A percentile compares a stretch with the other conserved stretches of the same genome.
Evolutionary conservation across 1,140 invertebrate species (phyloP).

Genomic region (Drosophila sproati): DNA sequence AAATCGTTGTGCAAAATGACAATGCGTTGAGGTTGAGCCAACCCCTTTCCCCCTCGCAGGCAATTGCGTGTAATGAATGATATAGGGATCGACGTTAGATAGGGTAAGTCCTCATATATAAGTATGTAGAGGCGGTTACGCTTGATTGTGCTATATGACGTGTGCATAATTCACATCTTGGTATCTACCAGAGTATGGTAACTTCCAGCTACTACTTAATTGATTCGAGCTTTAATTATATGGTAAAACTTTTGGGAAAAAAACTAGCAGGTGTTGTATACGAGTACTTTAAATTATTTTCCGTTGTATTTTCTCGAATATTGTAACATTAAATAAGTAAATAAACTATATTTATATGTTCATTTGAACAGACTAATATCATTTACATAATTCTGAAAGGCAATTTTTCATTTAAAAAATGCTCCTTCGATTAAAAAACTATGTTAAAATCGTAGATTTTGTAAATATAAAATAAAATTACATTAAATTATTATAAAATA

Average conservation of each 20-base stretch:
- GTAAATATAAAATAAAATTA: too few relatives aligned
- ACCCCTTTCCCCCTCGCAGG: conserved; percentile 50
- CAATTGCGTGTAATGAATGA: conserved; percentile 73
- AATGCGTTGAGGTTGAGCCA: conserved; percentile 29
- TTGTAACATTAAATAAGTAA: too few relatives aligned
- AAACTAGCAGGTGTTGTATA: conserved; percentile 7
- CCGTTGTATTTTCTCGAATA: not conserved
- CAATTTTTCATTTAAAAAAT: too few relatives aligned
- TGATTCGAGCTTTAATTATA: conserved; percentile 48
- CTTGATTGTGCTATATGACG: conserved; percentile 79
- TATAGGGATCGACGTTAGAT: conserved; percentile 27
- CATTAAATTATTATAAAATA: too few relatives aligned
- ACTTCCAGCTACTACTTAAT: conserved; percentile 14
- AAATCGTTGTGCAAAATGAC: conserved; percentile 56
- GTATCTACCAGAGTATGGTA: conserved; percentile 18
- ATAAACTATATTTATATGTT: too few relatives aligned
- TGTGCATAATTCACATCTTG: conserved; percentile 61
- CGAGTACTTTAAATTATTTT: not conserved
- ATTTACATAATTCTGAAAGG: too few relatives aligned
- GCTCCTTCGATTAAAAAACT: too few relatives aligned
- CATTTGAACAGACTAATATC: too few relatives aligned
- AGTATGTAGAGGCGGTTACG: conserved; percentile 68
- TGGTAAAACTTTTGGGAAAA: not conserved
- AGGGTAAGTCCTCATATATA: conserved; percentile 46
- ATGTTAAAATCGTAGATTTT: too few relatives aligned